Conservation (phyloP, 2,888 invertebrate species). For the Allygus modestus region DNA sequence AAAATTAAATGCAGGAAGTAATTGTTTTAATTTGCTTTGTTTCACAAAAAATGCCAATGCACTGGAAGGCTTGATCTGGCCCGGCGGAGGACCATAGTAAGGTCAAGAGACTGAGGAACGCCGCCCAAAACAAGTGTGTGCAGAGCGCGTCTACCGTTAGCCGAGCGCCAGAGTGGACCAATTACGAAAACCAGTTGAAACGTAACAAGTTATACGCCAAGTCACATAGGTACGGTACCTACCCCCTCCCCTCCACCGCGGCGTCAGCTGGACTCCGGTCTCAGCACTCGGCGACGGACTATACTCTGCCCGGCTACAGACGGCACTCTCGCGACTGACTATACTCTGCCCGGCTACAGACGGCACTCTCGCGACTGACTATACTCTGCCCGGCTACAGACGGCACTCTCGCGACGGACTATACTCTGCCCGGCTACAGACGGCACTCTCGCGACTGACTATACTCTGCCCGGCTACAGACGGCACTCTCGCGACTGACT, state of each 20-base stretch:
- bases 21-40: no score
- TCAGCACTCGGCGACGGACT: background rate
- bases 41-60: no score
- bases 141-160: slow-evolving; percentile 20
- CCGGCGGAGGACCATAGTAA: background rate
- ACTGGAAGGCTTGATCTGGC: background rate
- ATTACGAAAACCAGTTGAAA: slow-evolving; percentile 43
- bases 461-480: no score
- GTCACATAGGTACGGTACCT: slow-evolving; percentile 44
- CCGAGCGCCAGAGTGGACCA: slow-evolving; percentile 21
- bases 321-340: background rate
- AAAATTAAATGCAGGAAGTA: no score
- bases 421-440: background rate
- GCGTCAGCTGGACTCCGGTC: background rate
- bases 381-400: background rate
- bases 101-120: background rate
- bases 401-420: background rate
- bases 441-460: no score
- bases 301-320: background rate
- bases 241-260: background rate
- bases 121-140: slow-evolving; percentile 20
- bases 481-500: no score
- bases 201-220: slow-evolving; percentile 49
- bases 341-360: background rate
- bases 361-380: background rate